Evolutionary conservation across 2,888 invertebrate species (phyloP).

Genomic region (Ptilodon capucinus): DNA sequence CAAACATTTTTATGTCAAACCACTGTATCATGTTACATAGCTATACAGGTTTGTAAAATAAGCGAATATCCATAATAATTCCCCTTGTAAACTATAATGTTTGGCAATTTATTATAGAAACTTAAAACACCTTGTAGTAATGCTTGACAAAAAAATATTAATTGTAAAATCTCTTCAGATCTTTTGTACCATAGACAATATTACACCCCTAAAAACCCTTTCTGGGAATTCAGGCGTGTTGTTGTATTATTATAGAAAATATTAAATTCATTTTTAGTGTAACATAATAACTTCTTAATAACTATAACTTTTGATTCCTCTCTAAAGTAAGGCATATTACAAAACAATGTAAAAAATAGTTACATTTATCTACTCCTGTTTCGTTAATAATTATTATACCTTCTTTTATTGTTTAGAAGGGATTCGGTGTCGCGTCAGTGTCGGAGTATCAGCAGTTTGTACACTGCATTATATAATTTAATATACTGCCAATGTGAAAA

Average conservation of each 20-base stretch:
- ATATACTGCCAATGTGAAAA: constrained; percentile 59
- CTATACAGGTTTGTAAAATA: constrained; percentile 19
- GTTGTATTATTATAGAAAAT: too few species aligned
- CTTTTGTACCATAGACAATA: constrained; percentile 30
- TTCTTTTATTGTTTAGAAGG: constrained; percentile 48
- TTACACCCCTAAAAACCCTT: too few species aligned
- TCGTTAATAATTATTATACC: constrained; percentile 18
- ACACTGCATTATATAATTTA: constrained; percentile 50
- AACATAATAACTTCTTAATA: constrained; percentile 11
- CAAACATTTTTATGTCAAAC: constrained; percentile 18
- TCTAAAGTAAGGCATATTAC: constrained; percentile 28
- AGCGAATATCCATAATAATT: constrained; percentile 12
- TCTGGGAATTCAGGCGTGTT: too few species aligned
- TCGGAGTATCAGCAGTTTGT: constrained; percentile 54
- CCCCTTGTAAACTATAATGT: constrained; percentile 21
- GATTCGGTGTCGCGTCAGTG: constrained; percentile 40
- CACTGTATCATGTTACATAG: constrained; percentile 24
- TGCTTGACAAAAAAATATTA: constrained; percentile 19
- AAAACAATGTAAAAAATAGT: constrained; percentile 24
- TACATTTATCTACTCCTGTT: neutral
- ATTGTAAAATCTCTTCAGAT: constrained; percentile 18
- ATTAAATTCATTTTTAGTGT: constrained; percentile 28
- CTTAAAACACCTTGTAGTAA: constrained; percentile 23
- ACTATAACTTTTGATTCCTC: constrained; percentile 22
- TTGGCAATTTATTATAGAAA: constrained; percentile 31